These are phyloP conservation scores for Darwinula stevensoni DNA, from an alignment of 2,888 invertebrate genomes.

Conservation along the genomic window DNA sequence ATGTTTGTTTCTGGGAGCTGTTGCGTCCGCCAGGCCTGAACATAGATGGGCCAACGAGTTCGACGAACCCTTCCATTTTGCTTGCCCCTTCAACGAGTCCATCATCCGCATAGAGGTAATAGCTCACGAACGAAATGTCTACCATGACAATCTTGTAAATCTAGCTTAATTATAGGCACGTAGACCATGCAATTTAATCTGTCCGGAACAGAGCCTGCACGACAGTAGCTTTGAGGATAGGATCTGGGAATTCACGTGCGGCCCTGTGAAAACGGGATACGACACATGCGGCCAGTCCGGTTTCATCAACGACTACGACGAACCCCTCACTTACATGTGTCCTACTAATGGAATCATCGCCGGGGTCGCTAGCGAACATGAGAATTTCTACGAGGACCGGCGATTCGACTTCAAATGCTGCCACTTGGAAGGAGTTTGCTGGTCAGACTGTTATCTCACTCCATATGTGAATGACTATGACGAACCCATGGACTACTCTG, in stretches of 20 bases:
- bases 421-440: too few relatives aligned
- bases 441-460: background rate
- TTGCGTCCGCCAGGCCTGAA: too few relatives aligned
- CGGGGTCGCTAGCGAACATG: too few relatives aligned
- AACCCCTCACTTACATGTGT: too few relatives aligned
- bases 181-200: too few relatives aligned
- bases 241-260: background rate
- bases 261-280: background rate
- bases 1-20: too few relatives aligned
- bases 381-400: too few relatives aligned
- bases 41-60: constrained; percentile 1
- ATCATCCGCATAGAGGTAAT: background rate
- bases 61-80: background rate
- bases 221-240: constrained; percentile 1
- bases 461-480: background rate
- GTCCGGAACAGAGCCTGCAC: background rate
- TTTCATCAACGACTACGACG: constrained; percentile 1
- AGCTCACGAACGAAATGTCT: too few relatives aligned
- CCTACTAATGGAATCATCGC: too few relatives aligned
- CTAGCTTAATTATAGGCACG: too few relatives aligned
- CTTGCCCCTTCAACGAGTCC: background rate
- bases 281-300: background rate
- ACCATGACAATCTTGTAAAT: too few relatives aligned
- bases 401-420: too few relatives aligned
- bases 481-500: constrained; percentile 1